A percentile compares a stretch with the other conserved stretches of the same genome.
Evolutionary conservation across 2,888 invertebrate species (phyloP).

Genomic region (Formica aserva): DNA sequence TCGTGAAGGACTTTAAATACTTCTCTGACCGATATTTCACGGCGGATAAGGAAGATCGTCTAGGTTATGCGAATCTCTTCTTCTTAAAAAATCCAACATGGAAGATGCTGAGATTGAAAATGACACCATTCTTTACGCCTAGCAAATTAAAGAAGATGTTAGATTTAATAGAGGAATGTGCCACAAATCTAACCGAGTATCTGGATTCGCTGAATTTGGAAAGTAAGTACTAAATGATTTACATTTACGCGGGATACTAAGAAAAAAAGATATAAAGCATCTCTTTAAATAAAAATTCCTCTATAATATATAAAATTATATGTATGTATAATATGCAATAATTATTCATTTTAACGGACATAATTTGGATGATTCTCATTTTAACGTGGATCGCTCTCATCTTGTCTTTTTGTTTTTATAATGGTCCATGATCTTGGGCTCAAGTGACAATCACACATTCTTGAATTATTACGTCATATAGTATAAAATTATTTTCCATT

Average conservation of each 20-base stretch:
- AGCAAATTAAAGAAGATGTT: slow-evolving; percentile 78
- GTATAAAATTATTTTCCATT: no score
- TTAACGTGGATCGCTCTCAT: no score
- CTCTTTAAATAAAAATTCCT: no score
- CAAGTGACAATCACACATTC: no score
- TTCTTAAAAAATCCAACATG: slow-evolving; percentile 84
- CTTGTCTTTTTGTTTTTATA: no score
- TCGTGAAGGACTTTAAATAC: slow-evolving; percentile 86
- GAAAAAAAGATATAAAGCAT: neutral
- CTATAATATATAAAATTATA: no score
- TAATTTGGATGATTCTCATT: no score
- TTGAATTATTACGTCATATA: no score
- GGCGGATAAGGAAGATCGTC: slow-evolving; percentile 82
- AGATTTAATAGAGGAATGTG: slow-evolving; percentile 72
- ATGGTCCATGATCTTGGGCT: no score
- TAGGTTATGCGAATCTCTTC: slow-evolving; percentile 85
- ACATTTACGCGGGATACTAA: neutral
- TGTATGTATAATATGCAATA: no score
- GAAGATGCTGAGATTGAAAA: slow-evolving; percentile 84
- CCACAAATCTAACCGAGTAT: slow-evolving; percentile 70
- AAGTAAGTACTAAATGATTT: slow-evolving; percentile 9
- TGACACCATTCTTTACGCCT: slow-evolving; percentile 85
- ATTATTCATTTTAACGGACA: no score
- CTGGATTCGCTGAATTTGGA: slow-evolving; percentile 38
- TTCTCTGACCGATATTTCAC: slow-evolving; percentile 82